Conservation (phyloP, 1,140 invertebrate species). For the Sminthurinus signatus region DNA sequence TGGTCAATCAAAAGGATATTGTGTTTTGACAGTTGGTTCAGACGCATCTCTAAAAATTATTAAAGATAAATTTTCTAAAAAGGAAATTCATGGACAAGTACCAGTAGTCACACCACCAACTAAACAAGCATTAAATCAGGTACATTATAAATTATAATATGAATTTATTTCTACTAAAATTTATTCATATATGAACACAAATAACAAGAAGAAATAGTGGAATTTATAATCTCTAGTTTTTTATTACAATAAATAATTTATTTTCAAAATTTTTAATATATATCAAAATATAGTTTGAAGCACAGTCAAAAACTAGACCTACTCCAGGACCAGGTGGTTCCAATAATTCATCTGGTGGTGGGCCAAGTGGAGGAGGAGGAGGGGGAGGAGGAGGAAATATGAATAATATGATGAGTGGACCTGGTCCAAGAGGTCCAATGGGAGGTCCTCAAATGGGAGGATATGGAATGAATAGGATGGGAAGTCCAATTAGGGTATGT, state of each 20-base stretch:
- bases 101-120: slow-evolving; percentile 91
- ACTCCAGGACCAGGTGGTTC: slow-evolving; percentile 49
- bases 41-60: slow-evolving; percentile 82
- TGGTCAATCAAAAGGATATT: slow-evolving; percentile 98
- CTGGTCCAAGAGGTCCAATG: slow-evolving; percentile 27
- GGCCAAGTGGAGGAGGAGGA: slow-evolving; percentile 11
- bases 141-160: too few relatives aligned
- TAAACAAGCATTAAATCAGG: slow-evolving; percentile 73
- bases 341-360: slow-evolving; percentile 12
- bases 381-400: slow-evolving; percentile 27
- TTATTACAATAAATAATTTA: neutral
- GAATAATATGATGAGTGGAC: slow-evolving; percentile 38
- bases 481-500: slow-evolving; percentile 19
- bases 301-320: slow-evolving; percentile 80
- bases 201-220: too few relatives aligned
- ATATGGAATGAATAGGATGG: slow-evolving; percentile 29
- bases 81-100: slow-evolving; percentile 89
- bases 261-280: neutral
- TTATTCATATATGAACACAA: too few relatives aligned
- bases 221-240: too few relatives aligned
- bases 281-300: slow-evolving; percentile 65
- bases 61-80: slow-evolving; percentile 87
- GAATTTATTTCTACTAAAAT: too few relatives aligned
- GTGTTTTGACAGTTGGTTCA: slow-evolving; percentile 83
- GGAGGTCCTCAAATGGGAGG: slow-evolving; percentile 34